A percentile compares a stretch with the other conserved stretches of the same genome.
These are phyloP conservation scores for Idris sp. DNA, from an alignment of 1,140 invertebrate genomes.

Conservation along the genomic window DNA sequence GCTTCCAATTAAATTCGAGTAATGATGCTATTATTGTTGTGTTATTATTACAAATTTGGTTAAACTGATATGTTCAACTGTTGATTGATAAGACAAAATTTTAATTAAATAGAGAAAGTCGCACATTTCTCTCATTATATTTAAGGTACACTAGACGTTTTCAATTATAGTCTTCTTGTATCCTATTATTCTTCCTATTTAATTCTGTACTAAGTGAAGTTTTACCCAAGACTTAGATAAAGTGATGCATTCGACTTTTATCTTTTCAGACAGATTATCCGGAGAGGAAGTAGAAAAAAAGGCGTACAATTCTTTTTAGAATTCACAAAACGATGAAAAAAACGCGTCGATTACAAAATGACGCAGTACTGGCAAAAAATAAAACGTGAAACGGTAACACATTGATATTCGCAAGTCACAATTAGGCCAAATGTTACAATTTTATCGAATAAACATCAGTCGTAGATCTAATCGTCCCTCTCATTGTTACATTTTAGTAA, in stretches of 20 bases:
- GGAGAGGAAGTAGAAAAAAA: no score
- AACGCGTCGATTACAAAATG: constrained; percentile 12
- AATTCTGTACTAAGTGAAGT: no score
- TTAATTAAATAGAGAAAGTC: constrained; percentile 27
- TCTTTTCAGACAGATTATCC: no score
- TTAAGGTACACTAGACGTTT: constrained; percentile 2
- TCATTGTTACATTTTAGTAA: constrained; percentile 61
- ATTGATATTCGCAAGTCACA: constrained; percentile 36
- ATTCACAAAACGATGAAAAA: background rate
- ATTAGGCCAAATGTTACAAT: constrained; percentile 31
- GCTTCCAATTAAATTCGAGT: constrained; percentile 14
- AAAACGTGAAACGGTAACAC: constrained; percentile 10
- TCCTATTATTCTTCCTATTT: constrained; percentile 6
- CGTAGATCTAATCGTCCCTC: constrained; percentile 54
- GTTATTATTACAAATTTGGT: constrained; percentile 18
- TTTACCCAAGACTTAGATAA: no score
- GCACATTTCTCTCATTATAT: constrained; percentile 4
- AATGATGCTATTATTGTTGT: no score
- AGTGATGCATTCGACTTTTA: no score
- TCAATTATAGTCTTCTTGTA: constrained; percentile 13
- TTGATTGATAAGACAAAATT: constrained; percentile 7
- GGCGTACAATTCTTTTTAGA: background rate
- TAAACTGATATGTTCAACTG: background rate
- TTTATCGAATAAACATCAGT: constrained; percentile 54
- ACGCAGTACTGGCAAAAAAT: constrained; percentile 15